Base-by-base conservation (phyloP, 2,113 vertebrate genomes). In the Lanius collurio region DNA sequence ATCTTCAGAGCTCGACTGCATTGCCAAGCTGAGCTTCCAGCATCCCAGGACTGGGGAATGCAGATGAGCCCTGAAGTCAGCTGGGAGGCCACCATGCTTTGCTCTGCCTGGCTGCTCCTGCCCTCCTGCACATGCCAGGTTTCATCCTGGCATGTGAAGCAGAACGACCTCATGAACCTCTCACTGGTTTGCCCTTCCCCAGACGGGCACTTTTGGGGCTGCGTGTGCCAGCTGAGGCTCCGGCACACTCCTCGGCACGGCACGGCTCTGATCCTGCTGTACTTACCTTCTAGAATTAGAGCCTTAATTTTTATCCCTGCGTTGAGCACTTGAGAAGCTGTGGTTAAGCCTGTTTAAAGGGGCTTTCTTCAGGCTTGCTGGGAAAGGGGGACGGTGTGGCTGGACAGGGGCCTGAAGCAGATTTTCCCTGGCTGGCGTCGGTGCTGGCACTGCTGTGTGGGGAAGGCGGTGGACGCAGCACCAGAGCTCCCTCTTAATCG, bases 231-330 rank as follows among this genome's bases (percentile, higher is more conserved):
- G 6, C 57, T 1, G 27, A 20, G 47, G 73, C 50, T 74, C n/a
- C 0, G 0, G 55, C 39, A 4, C 3, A 0, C 24, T 91, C 50
- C 87, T 69, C 3, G 0, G 65, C 52, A 12, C 0, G 2, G 77
- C 73, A 6, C 44, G 1, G 68, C 55, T 75, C 90, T 83, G 85
- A 96, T 96, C 96, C 91, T 87, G 85, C 94, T 91, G 93, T 94
- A 96, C 94, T 97, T 97, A 97, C 94, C 96, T 96, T 97, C 96
- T 95, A 96, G 96, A 95, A 96, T 96, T 97, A 97, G 96, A 96
- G 91, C 89, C 91, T 96, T 97, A 96, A 97, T 96, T 96, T 96
- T 96, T 86, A 97, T 97, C 96, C 91, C 60, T 0, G 22, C 44
- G 1, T 59, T 97, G 95, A 96, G 96, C 92, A 10, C 92, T 97